Conservation (phyloP, 2,797 vertebrate species). For the Hypotaenidia okinawae region DNA sequence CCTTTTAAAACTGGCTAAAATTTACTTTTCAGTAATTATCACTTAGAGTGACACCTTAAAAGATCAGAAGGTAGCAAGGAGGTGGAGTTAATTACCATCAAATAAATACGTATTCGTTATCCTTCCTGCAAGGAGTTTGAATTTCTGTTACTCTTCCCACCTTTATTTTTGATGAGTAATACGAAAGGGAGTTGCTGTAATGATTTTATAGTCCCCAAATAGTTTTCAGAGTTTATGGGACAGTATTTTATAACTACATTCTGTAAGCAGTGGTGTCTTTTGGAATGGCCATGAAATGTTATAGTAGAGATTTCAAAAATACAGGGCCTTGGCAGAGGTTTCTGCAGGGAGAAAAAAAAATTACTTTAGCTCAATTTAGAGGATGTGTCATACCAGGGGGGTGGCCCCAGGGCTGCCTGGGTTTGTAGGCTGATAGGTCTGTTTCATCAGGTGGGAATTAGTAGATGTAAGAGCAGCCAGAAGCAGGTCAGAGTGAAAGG, state of each 20-base stretch:
- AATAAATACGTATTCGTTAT: not conserved
- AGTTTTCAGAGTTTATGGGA: conserved; percentile 40
- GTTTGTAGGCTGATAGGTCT: not conserved
- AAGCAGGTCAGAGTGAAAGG: not conserved
- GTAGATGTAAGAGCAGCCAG: not conserved
- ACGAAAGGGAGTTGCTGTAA: conserved; percentile 10
- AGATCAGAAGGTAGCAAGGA: conserved; percentile 14
- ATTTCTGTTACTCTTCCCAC: not conserved
- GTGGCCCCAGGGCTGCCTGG: not conserved
- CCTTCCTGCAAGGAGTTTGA: not conserved
- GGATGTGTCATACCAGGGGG: not conserved
- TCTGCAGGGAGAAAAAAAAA: not conserved
- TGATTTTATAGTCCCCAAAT: not conserved
- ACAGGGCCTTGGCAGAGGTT: not conserved
- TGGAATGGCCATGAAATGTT: not conserved
- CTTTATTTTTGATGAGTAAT: not conserved
- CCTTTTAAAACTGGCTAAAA: conserved; percentile 5
- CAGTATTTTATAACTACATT: conserved; percentile 30
- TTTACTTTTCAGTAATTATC: not conserved
- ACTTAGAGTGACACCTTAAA: conserved; percentile 6
- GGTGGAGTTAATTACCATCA: not conserved
- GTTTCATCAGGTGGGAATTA: not conserved
- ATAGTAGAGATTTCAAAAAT: conserved; percentile 16
- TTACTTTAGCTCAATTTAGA: not conserved
- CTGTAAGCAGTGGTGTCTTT: conserved; percentile 18